Conservation (phyloP, 2,888 invertebrate species). For the Chelonus formosanus region DNA sequence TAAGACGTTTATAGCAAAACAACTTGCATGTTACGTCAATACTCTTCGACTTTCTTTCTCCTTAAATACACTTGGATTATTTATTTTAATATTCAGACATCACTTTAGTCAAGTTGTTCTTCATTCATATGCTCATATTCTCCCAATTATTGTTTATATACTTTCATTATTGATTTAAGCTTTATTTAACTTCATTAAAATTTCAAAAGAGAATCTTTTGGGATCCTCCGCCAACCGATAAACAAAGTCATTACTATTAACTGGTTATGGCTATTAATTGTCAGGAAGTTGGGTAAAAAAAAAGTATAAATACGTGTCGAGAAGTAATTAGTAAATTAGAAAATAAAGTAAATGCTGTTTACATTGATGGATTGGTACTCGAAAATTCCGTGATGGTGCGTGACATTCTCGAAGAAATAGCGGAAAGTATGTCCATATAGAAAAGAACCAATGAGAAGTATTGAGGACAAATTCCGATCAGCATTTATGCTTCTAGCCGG, state of each 20-base stretch:
- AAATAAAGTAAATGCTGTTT: slow-evolving; percentile 3
- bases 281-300: neutral
- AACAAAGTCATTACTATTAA: no score
- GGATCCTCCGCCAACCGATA: no score
- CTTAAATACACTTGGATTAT: slow-evolving; percentile 2
- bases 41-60: slow-evolving; percentile 23
- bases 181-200: slow-evolving; percentile 9
- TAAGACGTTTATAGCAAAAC: slow-evolving; percentile 33
- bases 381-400: slow-evolving; percentile 11
- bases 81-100: slow-evolving; percentile 6
- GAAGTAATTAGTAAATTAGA: neutral
- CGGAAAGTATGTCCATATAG: slow-evolving; percentile 16
- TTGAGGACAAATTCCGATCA: slow-evolving; percentile 58
- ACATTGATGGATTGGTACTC: neutral
- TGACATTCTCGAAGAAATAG: slow-evolving; percentile 22
- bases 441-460: slow-evolving; percentile 55
- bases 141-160: neutral
- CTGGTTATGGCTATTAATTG: neutral
- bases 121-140: neutral
- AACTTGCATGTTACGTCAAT: slow-evolving; percentile 29
- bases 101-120: neutral
- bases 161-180: slow-evolving; percentile 12
- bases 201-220: no score
- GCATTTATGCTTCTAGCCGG: slow-evolving; percentile 26
- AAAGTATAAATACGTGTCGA: neutral